Base-by-base conservation (phyloP, 2,113 vertebrate species). In the Onychostoma macrolepis region DNA sequence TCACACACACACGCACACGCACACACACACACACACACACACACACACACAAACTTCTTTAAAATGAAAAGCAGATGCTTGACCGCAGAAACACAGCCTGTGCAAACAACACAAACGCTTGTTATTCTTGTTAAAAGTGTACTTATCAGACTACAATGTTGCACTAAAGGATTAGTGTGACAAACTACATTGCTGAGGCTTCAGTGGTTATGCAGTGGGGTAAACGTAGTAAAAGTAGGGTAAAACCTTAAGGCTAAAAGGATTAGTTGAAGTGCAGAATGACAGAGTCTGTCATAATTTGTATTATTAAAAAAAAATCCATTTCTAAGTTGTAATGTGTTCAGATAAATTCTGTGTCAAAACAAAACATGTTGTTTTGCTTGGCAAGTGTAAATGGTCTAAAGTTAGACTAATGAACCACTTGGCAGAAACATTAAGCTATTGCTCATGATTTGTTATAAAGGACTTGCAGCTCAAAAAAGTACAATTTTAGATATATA, bases 101-200 rank as follows among this genome's bases (percentile, higher is more conserved):
- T 76, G 56, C 56, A 76, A 83, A 45, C 83, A 87, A 85, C 82
- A 87, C 65, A 28, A 36, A 71, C 5, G 19, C 79, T 71, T 85
- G 80, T 75, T 85, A 80, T n/a, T 85, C 77, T 87, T 81, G 75
- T 87, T 69, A 28, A 58, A 78, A 72, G 86, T 87, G 85, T 87
- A 74, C 85, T 58, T 67, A 79, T 77, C 80, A 85, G 83, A 85
- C 56, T 87, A 83, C 58, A 81, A 65, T 74, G 74, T 78, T 86
- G 48, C 50, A 45, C 87, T 56, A 77, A 85, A 85, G 71, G 43
- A 82, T 85, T 87, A 84, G 65, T 58, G 17, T 80, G 86, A 48
- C 67, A 79, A 45, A 85, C 43, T 56, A 26, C 63, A 76, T 81
- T 87, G 56, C 56, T 58, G 72, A 82, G 79, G 50, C 43, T 80